Base-by-base conservation (phyloP, 2,888 invertebrate genomes). In the Synergus japonicus region DNA sequence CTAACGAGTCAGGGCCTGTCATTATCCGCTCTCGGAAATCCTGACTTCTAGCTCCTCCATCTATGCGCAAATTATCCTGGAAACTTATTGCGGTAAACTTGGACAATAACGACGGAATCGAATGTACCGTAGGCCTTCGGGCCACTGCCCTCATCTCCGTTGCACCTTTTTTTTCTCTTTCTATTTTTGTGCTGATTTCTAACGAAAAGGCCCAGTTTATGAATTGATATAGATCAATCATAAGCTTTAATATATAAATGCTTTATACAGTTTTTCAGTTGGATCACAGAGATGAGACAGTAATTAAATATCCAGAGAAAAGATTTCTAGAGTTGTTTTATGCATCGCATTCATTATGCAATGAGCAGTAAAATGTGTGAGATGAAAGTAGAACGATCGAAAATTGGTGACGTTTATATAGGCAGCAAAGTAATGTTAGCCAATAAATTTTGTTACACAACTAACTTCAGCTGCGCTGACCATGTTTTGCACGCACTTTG, bases 1-100 rank as follows among this genome's bases (percentile, higher is more conserved):
- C 89, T 90, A 91, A 90, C 90, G 90, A 91, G 90, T 90, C 88
- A 81, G 83, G 87, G 89, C 82, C 90, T 90, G 90, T 91, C 89
- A 91, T 91, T 91, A 91, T 90, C 89, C 86, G 85, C 89, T 89
- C 88, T 89, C 85, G 86, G 78, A 79, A 58, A 82, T 84, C 83
- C 83, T 84, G 84, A 81, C 79, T 81, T 67, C 83, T 76, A 77
- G 83, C 83, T 85, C 80, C 84, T 84, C 86, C 87, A 86, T 87
- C 85, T 86, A 85, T 87, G 87, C 86, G 87, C 85, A 89, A 86
- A 89, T 90, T 91, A 90, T 90, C 86, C 87, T 87, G 87, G 86
- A 87, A 89, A 90, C 86, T 90, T 89, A 89, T 90, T 89, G 90
- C 90, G 88, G 85, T 89, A 89, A 90, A 89, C 87, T 87, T 87